These are phyloP conservation scores for Diadema setosum DNA, from an alignment of 35 echinoderm and acorn worm genomes.

Conservation along the genomic window DNA sequence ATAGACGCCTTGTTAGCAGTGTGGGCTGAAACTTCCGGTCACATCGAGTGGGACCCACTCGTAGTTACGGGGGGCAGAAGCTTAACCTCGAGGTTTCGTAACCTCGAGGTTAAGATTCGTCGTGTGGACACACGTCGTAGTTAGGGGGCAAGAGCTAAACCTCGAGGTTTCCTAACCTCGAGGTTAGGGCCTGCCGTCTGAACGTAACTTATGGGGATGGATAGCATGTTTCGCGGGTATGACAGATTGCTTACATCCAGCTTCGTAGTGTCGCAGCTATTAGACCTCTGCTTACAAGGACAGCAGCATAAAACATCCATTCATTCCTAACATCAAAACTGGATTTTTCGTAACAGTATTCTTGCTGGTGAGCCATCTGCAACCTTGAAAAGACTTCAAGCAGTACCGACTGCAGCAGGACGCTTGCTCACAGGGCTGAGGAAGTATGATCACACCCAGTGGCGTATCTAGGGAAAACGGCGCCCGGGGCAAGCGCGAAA, in stretches of 20 bases:
- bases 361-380: background rate
- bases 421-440: background rate
- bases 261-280: background rate
- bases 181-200: background rate
- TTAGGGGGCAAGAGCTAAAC: no score
- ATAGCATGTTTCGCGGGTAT: background rate
- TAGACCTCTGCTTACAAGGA: background rate
- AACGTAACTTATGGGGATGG: background rate
- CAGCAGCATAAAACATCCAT: background rate
- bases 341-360: conserved; percentile 49
- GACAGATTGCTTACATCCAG: background rate
- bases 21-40: no score
- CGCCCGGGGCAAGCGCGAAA: no score
- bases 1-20: no score
- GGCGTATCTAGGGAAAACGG: no score
- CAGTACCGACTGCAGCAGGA: conserved; percentile 29
- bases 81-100: no score
- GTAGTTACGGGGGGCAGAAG: no score
- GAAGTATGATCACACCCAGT: background rate
- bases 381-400: conserved; percentile 16
- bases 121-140: no score
- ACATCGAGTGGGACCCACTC: no score
- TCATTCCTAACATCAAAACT: conserved; percentile 21
- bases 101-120: no score
- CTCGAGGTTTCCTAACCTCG: no score